A percentile compares a stretch with the other conserved stretches of the same genome.
Conservation (phyloP, 2,888 invertebrate genomes). For the Tachina lurida region DNA sequence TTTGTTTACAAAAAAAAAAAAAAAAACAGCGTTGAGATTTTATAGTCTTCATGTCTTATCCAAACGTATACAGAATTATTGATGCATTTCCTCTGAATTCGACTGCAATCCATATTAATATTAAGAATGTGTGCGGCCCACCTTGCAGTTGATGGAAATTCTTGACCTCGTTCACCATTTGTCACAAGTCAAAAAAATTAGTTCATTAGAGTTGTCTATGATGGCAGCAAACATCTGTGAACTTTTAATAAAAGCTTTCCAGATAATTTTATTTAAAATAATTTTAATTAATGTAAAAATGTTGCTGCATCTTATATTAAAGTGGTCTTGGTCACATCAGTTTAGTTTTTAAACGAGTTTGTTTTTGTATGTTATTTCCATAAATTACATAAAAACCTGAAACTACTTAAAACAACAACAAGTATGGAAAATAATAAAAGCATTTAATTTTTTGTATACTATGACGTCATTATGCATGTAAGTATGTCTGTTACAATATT, state of each 20-base stretch:
- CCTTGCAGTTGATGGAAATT: no score
- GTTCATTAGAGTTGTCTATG: background rate
- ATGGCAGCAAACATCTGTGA: background rate
- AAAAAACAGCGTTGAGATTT: no score
- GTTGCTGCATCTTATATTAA: background rate
- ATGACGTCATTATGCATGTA: slow-evolving; percentile 43
- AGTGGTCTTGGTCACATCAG: background rate
- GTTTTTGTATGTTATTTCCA: background rate
- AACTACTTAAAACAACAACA: slow-evolving; percentile 4
- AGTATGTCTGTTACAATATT: slow-evolving; percentile 15
- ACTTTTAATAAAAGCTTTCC: background rate
- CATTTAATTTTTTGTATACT: slow-evolving; percentile 36
- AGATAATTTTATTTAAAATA: slow-evolving; percentile 25
- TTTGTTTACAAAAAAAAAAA: no score
- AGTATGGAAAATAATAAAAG: slow-evolving; percentile 10
- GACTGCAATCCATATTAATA: no score
- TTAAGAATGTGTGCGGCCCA: no score
- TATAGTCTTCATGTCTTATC: no score
- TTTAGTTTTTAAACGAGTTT: slow-evolving; percentile 33
- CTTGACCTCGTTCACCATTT: no score
- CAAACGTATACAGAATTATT: no score
- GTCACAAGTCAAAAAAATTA: no score
- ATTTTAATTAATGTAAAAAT: slow-evolving; percentile 18
- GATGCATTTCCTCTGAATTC: no score
- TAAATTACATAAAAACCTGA: slow-evolving; percentile 30